Evolutionary conservation across 1,140 invertebrate genomes (phyloP).

Genomic region (Formica selysi): DNA sequence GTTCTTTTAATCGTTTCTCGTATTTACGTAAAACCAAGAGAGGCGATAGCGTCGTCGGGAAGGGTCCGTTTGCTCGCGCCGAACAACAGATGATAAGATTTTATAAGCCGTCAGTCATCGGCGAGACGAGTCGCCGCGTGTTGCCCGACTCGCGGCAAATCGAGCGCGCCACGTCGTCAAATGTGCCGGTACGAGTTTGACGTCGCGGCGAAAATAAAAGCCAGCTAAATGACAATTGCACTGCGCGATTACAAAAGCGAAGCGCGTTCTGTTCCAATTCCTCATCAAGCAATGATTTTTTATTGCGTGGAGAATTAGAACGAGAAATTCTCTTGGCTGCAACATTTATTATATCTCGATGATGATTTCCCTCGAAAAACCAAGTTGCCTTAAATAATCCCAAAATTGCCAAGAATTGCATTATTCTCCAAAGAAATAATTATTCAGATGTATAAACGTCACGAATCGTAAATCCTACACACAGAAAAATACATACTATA

Average conservation of each 20-base stretch:
- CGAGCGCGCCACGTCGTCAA: conserved; percentile 10
- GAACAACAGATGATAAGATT: conserved; percentile 81
- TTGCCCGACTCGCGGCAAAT: conserved; percentile 21
- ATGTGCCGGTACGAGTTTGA: conserved; percentile 50
- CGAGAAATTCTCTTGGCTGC: not conserved
- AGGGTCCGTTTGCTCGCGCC: conserved; percentile 75
- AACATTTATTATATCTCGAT: conserved; percentile 32
- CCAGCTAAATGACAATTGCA: not conserved
- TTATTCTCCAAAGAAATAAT: not conserved
- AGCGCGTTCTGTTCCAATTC: conserved; percentile 22
- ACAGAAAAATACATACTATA: too few species aligned
- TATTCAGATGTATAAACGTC: not conserved
- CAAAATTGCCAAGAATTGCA: not conserved
- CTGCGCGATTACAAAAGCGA: conserved; percentile 4
- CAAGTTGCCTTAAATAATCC: not conserved
- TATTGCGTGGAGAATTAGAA: conserved; percentile 62
- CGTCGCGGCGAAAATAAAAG: conserved; percentile 13
- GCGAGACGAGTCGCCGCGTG: conserved; percentile 59
- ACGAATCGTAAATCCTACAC: not conserved
- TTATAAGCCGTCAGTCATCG: conserved; percentile 82
- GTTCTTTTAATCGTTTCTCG: conserved; percentile 76
- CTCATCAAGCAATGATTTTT: conserved; percentile 50
- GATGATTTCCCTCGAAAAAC: conserved; percentile 16
- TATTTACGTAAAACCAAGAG: conserved; percentile 78
- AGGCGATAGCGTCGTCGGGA: conserved; percentile 71